Evolutionary conservation across 2,113 vertebrate species (phyloP), one percentile per base, ranked within the genome.

Genomic region (Laticauda laticaudata): DNA sequence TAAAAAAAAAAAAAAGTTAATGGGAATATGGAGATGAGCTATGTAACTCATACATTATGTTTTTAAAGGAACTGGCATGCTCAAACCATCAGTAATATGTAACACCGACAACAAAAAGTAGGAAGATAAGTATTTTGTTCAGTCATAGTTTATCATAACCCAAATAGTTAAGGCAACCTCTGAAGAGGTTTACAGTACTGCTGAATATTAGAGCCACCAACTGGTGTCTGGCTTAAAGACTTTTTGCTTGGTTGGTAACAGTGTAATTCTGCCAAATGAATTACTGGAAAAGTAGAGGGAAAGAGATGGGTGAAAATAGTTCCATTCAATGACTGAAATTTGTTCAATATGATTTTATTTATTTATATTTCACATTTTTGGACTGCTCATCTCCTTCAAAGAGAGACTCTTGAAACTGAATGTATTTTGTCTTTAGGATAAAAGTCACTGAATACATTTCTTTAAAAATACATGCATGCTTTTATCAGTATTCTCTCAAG

Each of bases 221-320:
- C 56, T 64, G n/a, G 12, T 26, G 9, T 90, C 59, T 90, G 39
- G 54, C 92, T 91, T 95, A 85, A 94, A 0, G 9, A n/a, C 92
- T 61, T 92, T 93, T 92, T 93, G 93, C 95, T 94, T 90, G 95
- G 87, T 91, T 94, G 93, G 91, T 91, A 90, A 86, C 93, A 95
- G 93, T 95, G 92, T 95, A 96, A 95, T 26, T 48, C 90, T 75
- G 59, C 57, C 21, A 92, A 96, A 95, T 95, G 92, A 96, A 97
- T 97, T 97, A 96, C 95, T 96, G 93, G 96, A 96, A 96, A 95
- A 95, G 91, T 39, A 92, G 91, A 81, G 8, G 34, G 54, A 45
- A n/a, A 15, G 24, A n/a, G 20, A 20, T 94, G 61, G 81, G 56
- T 93, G 93, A 91, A 75, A n/a, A 75, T 1, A 0, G 20, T 34